Conservation (phyloP, 2,888 invertebrate genomes). For the Leptinotarsa haldemani region DNA sequence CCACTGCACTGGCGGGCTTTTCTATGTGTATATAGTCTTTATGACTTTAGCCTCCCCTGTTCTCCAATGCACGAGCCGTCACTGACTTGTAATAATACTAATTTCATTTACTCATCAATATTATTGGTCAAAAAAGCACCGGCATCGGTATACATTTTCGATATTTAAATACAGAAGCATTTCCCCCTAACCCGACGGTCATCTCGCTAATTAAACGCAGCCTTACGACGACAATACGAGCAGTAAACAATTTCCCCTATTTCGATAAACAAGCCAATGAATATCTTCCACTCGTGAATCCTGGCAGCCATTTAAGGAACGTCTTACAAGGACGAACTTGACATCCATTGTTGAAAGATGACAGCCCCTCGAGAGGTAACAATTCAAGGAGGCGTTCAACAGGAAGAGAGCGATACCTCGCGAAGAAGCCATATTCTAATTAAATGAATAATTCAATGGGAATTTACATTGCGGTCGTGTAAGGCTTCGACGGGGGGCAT, state of each 20-base stretch:
- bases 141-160: too few relatives aligned
- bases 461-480: constrained; percentile 38
- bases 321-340: constrained; percentile 33
- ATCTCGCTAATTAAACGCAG: background rate
- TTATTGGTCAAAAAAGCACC: too few relatives aligned
- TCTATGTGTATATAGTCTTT: too few relatives aligned
- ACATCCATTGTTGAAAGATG: constrained; percentile 37
- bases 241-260: constrained; percentile 16
- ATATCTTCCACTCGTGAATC: constrained; percentile 25
- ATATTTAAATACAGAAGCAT: too few relatives aligned
- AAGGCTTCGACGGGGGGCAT: constrained; percentile 16
- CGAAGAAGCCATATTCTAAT: constrained; percentile 44
- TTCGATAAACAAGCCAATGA: constrained; percentile 36
- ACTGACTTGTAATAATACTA: too few relatives aligned
- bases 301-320: constrained; percentile 22
- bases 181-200: background rate
- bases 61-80: too few relatives aligned
- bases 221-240: background rate
- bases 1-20: too few relatives aligned
- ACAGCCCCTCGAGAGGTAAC: constrained; percentile 38
- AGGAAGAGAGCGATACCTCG: constrained; percentile 32
- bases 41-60: too few relatives aligned
- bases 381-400: constrained; percentile 39
- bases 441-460: constrained; percentile 45
- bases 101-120: too few relatives aligned